Percentiles rank a stretch among this genome's conserved stretches.
Conservation (phyloP, 2,888 invertebrate species). For the Netelia fuscicornis region DNA sequence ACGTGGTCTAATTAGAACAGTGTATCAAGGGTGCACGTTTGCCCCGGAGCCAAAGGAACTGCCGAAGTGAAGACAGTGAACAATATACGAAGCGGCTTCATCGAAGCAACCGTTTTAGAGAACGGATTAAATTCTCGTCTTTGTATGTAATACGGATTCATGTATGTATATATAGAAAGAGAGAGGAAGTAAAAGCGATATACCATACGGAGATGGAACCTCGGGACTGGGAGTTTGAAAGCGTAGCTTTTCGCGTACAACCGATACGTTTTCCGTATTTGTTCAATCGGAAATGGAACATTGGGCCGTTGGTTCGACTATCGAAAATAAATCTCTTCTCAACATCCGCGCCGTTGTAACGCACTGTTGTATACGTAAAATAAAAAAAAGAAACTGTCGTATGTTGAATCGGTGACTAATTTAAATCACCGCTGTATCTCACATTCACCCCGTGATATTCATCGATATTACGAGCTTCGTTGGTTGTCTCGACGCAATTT, state of each 20-base stretch:
- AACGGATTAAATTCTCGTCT: slow-evolving; percentile 62
- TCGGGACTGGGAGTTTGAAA: slow-evolving; percentile 29
- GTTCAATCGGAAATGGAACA: slow-evolving; percentile 59
- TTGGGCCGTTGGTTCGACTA: slow-evolving; percentile 52
- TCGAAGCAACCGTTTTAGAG: slow-evolving; percentile 54
- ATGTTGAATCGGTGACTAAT: not conserved
- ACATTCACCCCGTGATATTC: too few relatives aligned
- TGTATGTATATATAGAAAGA: not conserved
- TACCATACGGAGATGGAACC: not conserved
- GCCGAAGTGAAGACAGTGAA: slow-evolving; percentile 21
- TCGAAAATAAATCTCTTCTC: slow-evolving; percentile 52
- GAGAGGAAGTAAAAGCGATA: slow-evolving; percentile 35
- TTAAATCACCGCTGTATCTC: not conserved
- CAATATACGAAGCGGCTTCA: slow-evolving; percentile 41
- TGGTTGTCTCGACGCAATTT: too few relatives aligned
- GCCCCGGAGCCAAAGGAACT: slow-evolving; percentile 24
- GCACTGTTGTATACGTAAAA: not conserved
- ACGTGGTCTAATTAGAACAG: slow-evolving; percentile 29
- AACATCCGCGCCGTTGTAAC: not conserved
- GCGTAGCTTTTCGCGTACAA: slow-evolving; percentile 26
- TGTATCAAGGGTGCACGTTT: slow-evolving; percentile 42
- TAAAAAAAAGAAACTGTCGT: not conserved
- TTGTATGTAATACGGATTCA: slow-evolving; percentile 8
- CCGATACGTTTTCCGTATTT: slow-evolving; percentile 55
- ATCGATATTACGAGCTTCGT: too few relatives aligned